Evolutionary conservation across 2,888 invertebrate species (phyloP).

Genomic region (Stenodema calcarata): DNA sequence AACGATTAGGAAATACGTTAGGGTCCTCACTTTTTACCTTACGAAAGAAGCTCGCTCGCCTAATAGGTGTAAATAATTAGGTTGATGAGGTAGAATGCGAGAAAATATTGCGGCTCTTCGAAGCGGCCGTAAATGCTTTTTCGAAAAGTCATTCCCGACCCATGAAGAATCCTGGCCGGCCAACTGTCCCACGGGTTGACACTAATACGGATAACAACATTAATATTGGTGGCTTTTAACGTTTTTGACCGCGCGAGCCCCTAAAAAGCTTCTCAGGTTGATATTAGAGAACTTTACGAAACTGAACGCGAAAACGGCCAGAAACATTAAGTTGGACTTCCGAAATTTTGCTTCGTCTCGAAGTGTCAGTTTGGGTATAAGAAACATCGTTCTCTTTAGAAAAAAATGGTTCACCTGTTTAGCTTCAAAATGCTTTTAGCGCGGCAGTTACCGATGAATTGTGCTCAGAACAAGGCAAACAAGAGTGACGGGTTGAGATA

Average conservation of each 20-base stretch:
- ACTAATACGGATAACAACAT: conserved; percentile 46
- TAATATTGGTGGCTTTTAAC: conserved; percentile 32
- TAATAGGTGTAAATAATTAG: conserved; percentile 47
- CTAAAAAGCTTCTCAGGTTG: background rate
- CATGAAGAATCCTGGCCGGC: background rate
- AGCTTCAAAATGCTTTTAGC: conserved; percentile 25
- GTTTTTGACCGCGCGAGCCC: background rate
- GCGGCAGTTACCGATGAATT: conserved; percentile 19
- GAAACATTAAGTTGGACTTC: conserved; percentile 24
- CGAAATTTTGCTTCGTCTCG: conserved; percentile 12
- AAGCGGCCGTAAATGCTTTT: background rate
- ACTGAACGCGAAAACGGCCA: background rate
- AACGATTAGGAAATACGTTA: background rate
- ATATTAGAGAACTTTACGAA: background rate
- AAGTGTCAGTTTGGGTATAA: background rate
- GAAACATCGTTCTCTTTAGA: background rate
- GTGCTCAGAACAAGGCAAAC: background rate
- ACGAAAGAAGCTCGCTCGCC: background rate
- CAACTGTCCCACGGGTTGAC: conserved; percentile 41
- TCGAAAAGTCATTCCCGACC: conserved; percentile 20
- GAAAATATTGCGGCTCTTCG: conserved; percentile 25
- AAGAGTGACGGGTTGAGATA: conserved; percentile 22
- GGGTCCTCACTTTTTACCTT: background rate
- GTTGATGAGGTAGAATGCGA: conserved; percentile 36
- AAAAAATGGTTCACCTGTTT: background rate